Percentiles rank a stretch among this genome's conserved stretches.
Evolutionary conservation across 64 coral and sea anemone species (phyloP).

Genomic region (Actinia tenebrosa): DNA sequence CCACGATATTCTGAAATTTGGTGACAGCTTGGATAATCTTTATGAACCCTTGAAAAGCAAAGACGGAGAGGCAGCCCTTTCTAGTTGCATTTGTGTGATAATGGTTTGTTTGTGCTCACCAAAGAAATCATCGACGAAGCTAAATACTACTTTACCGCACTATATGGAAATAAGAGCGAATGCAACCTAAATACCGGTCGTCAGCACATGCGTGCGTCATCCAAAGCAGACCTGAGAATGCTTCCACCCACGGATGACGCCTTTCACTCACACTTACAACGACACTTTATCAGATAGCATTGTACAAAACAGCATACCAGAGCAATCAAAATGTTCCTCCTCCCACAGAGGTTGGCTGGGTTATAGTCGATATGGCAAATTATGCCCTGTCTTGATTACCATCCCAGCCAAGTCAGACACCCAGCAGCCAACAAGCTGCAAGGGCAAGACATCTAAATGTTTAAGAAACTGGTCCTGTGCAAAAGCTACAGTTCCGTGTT

Average conservation of each 20-base stretch:
- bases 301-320: conserved; percentile 16
- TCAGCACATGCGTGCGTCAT: conserved; percentile 10
- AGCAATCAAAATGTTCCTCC: background rate
- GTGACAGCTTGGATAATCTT: background rate
- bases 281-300: conserved; percentile 19
- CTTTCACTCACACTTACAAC: conserved; percentile 1
- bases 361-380: conserved; percentile 26
- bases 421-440: conserved; percentile 11
- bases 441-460: conserved; percentile 39
- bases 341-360: conserved; percentile 31
- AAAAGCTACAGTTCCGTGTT: conserved; percentile 18
- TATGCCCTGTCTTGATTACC: conserved; percentile 39
- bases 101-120: background rate
- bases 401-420: conserved; percentile 37
- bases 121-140: background rate
- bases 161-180: conserved; percentile 17
- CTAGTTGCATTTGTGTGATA: conserved; percentile 6
- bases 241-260: conserved; percentile 30
- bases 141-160: conserved; percentile 1
- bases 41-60: conserved; percentile 3
- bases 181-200: conserved; percentile 3
- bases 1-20: conserved; percentile 16
- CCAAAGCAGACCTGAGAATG: conserved; percentile 12
- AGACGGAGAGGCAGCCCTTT: conserved; percentile 13
- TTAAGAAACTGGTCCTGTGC: conserved; percentile 28